These are phyloP conservation scores for Atethmia centrago DNA, from an alignment of 2,888 invertebrate genomes.

Conservation along the genomic window DNA sequence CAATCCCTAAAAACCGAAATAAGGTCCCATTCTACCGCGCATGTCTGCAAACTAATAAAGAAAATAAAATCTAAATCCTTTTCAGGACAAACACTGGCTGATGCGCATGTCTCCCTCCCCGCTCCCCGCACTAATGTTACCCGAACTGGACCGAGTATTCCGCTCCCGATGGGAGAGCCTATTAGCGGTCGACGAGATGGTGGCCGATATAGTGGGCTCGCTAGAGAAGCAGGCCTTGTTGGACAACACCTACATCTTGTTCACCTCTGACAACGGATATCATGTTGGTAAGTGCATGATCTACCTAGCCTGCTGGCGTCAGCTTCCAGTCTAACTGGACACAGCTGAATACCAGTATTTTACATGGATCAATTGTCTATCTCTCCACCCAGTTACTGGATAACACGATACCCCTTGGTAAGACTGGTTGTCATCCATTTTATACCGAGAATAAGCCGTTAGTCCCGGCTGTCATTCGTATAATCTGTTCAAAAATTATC, in stretches of 20 bases:
- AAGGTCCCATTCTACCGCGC: no score
- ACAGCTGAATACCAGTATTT: no score
- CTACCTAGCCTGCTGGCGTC: neutral
- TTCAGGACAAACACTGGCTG: conserved; percentile 96
- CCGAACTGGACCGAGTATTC: conserved; percentile 93
- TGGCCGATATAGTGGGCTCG: conserved; percentile 91
- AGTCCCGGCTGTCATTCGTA: no score
- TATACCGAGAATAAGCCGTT: no score
- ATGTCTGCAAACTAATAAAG: no score
- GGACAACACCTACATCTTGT: conserved; percentile 95
- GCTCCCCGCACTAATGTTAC: conserved; percentile 91
- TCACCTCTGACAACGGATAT: conserved; percentile 97
- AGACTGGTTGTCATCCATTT: no score
- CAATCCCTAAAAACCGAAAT: no score
- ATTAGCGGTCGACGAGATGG: conserved; percentile 96
- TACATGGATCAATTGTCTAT: neutral
- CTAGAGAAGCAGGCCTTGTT: conserved; percentile 90
- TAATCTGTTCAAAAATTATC: no score
- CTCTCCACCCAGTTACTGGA: neutral
- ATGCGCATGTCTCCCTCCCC: conserved; percentile 92
- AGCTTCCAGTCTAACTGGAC: neutral
- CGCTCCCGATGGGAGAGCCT: conserved; percentile 94
- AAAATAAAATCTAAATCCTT: neutral
- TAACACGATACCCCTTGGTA: no score
- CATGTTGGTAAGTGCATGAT: conserved; percentile 92